Evolutionary conservation across 2,113 vertebrate genomes (phyloP).

Genomic region (Phylloscopus whistleri): DNA sequence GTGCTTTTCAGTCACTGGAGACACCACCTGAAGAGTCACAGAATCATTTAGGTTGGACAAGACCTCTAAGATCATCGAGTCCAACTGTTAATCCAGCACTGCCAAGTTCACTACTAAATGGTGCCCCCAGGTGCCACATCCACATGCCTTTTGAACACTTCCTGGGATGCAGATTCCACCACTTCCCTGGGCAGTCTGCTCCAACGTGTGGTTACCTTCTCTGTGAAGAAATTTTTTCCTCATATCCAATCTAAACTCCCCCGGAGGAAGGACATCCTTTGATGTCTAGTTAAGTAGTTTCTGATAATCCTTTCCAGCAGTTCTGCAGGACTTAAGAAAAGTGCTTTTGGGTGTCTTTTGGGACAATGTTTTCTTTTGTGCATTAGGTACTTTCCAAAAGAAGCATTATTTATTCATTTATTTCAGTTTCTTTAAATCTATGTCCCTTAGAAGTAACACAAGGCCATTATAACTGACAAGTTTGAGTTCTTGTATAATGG

Average conservation of each 20-base stretch:
- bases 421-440: slow-evolving; percentile 1
- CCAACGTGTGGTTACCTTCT: neutral
- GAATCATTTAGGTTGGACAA: neutral
- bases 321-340: neutral
- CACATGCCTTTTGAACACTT: neutral
- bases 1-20: neutral
- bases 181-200: neutral
- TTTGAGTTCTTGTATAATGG: neutral
- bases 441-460: neutral
- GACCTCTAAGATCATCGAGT: neutral
- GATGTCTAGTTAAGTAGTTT: neutral
- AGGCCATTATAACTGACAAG: neutral
- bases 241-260: neutral
- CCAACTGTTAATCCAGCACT: neutral
- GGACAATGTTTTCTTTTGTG: neutral
- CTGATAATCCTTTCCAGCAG: neutral
- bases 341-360: neutral
- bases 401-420: neutral
- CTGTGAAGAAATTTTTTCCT: neutral
- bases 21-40: neutral
- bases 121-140: neutral
- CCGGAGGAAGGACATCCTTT: neutral
- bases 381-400: neutral
- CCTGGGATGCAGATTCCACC: neutral
- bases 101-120: neutral